Evolutionary conservation across 2,113 vertebrate genomes (phyloP), one percentile per base, ranked within the genome.

Genomic region (Vanacampus margaritifer): DNA sequence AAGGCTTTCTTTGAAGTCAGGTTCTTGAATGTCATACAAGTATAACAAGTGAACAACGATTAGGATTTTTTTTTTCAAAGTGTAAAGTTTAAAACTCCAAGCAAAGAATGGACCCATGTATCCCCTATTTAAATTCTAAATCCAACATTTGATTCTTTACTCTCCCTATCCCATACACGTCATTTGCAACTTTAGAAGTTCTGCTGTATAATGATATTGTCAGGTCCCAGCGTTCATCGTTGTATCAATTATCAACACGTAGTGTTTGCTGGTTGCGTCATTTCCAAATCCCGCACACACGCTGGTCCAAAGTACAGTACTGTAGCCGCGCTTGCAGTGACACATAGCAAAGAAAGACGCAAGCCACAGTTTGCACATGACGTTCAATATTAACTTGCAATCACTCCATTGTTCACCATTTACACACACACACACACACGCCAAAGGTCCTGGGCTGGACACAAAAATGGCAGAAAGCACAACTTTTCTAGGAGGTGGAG

Each of bases 311-410:
- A 89, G 85, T 74, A 51, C 79, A 81, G 63, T 16, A 32, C 16
- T 57, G 24, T 16, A 63, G 26, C 16, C 45, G 28, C 26, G 46
- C 37, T 1, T 65, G 45, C 46, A 39, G 6, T 62, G 36, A 75
- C 70, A 62, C 65, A 72, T 59, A 64, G 41, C 51, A 62, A 64
- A 73, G 65, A 65, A 9, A 66, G 37, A 66, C 71, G 54, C 69
- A 67, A 65, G 54, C 61, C 23, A 11, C 54, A 73, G 79, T 78
- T 70, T 77, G 65, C 58, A 63, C 54, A 80, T 24, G 32, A 46
- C 3, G 71, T 87, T 86, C 51, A 88, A 86, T 69, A 86, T 89
- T 87, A 87, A 89, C 81, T 39, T 53, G 65, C 63, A 68, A 73
- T 70, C 54, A 57, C 28, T 63, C 39, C 0, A 1, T 43, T 69